phyloP scores from a whole-genome alignment of 37 sponge, comb jelly and placozoan species.

The Mnemiopsis leidyi region DNA sequence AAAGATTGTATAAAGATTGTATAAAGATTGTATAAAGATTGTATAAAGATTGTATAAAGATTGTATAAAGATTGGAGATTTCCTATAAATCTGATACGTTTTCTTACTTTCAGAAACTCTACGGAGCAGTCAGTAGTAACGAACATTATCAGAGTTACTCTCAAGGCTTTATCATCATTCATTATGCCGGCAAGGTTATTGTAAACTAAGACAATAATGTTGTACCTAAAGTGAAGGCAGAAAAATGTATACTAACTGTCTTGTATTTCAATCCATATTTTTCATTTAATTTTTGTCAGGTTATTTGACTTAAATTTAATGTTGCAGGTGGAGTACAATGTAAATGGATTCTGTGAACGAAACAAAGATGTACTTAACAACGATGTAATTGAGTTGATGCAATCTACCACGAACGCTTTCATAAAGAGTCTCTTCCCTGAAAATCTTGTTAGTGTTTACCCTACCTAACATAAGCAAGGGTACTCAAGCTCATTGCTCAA shows the following conservation, averaged over 20 bases:
- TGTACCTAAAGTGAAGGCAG: too few species aligned
- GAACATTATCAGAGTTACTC: slow-evolving; percentile 87
- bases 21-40: too few species aligned
- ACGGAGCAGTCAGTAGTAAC: slow-evolving; percentile 63
- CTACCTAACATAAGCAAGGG: too few species aligned
- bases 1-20: too few species aligned
- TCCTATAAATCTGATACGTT: not conserved
- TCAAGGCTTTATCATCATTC: slow-evolving; percentile 89
- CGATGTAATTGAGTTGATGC: slow-evolving; percentile 93
- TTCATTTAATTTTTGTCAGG: too few species aligned
- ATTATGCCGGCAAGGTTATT: slow-evolving; percentile 92
- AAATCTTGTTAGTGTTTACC: slow-evolving; percentile 66
- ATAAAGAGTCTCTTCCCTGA: slow-evolving; percentile 86
- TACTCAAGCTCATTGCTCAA: too few species aligned
- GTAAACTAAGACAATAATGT: not conserved
- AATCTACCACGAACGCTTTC: slow-evolving; percentile 81
- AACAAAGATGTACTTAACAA: slow-evolving; percentile 93
- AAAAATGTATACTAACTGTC: too few species aligned
- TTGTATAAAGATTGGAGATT: too few species aligned
- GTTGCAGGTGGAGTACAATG: slow-evolving; percentile 85
- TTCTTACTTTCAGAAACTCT: not conserved
- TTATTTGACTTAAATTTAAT: not conserved
- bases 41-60: too few species aligned
- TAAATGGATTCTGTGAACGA: slow-evolving; percentile 88
- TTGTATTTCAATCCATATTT: too few species aligned